phyloP scores from a whole-genome alignment of 2,113 vertebrate species.

The Entomyzon cyanotis region DNA sequence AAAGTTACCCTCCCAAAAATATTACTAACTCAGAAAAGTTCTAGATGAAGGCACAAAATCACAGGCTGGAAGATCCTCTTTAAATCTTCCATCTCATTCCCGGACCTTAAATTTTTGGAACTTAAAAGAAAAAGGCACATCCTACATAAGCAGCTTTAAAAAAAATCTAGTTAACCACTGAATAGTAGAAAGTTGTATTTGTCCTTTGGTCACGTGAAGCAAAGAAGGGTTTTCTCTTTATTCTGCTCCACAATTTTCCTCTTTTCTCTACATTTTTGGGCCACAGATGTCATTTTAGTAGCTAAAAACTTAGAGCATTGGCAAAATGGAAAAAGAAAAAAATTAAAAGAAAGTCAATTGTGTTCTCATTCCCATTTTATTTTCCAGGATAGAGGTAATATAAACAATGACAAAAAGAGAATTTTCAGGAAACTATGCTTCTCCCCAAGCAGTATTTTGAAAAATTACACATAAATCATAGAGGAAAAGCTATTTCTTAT shows the following conservation, averaged over 20 bases:
- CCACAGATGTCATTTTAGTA: neutral
- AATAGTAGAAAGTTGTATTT: neutral
- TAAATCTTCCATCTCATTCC: neutral
- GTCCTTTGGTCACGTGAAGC: neutral
- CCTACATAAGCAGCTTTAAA: neutral
- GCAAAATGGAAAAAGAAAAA: neutral
- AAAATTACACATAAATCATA: neutral
- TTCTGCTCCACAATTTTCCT: neutral
- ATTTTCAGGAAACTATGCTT: neutral
- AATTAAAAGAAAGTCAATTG: neutral
- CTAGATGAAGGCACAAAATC: neutral
- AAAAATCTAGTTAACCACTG: neutral
- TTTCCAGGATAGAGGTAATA: neutral
- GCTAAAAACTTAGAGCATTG: neutral
- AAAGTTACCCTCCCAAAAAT: neutral
- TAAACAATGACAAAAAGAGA: neutral
- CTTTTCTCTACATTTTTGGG: neutral
- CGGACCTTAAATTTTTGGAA: neutral
- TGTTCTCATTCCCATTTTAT: neutral
- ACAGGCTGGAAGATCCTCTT: neutral
- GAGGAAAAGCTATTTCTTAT: neutral
- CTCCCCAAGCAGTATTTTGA: neutral
- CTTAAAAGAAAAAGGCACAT: neutral
- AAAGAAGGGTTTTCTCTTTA: neutral
- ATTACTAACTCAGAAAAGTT: neutral